phyloP scores from a whole-genome alignment of 2,888 invertebrate species.

The Ernsta delagoae region DNA sequence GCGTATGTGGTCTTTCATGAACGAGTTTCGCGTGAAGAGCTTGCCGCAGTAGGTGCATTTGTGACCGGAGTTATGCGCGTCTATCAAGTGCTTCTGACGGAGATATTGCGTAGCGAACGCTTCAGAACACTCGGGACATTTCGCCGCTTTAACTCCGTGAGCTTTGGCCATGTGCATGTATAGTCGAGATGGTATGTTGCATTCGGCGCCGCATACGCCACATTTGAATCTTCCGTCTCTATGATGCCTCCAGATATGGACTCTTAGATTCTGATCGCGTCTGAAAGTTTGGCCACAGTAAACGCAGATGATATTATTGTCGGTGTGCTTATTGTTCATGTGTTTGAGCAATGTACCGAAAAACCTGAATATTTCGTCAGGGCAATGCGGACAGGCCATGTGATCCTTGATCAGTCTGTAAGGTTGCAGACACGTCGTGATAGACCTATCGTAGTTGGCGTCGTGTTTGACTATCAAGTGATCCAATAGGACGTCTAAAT shows the following conservation, averaged over 20 bases:
- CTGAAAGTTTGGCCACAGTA: conserved; percentile 77
- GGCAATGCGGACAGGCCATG: conserved; percentile 74
- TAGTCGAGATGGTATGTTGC: conserved; percentile 74
- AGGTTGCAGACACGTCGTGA: conserved; percentile 74
- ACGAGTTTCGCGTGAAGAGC: conserved; percentile 63
- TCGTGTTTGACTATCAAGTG: conserved; percentile 72
- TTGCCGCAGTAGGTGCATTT: conserved; percentile 64
- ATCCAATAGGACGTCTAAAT: conserved; percentile 66
- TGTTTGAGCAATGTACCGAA: conserved; percentile 77
- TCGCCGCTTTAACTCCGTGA: conserved; percentile 75
- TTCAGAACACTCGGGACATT: conserved; percentile 74
- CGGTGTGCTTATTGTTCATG: conserved; percentile 74
- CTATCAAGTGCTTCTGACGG: conserved; percentile 81
- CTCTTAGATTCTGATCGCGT: conserved; percentile 73
- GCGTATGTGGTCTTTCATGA: conserved; percentile 64
- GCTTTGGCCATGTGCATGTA: conserved; percentile 79
- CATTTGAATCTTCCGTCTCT: conserved; percentile 74
- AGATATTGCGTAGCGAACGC: conserved; percentile 80
- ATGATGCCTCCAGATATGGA: conserved; percentile 77
- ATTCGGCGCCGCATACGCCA: conserved; percentile 69
- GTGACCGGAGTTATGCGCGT: conserved; percentile 73
- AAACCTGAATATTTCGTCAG: conserved; percentile 68
- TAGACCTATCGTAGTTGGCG: conserved; percentile 72
- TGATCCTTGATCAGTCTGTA: conserved; percentile 71
- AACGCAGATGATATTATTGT: conserved; percentile 77